A percentile compares a stretch with the other conserved stretches of the same genome.
These are phyloP conservation scores for Steatornis caripensis DNA, from an alignment of 2,113 vertebrate species.

Conservation along the genomic window DNA sequence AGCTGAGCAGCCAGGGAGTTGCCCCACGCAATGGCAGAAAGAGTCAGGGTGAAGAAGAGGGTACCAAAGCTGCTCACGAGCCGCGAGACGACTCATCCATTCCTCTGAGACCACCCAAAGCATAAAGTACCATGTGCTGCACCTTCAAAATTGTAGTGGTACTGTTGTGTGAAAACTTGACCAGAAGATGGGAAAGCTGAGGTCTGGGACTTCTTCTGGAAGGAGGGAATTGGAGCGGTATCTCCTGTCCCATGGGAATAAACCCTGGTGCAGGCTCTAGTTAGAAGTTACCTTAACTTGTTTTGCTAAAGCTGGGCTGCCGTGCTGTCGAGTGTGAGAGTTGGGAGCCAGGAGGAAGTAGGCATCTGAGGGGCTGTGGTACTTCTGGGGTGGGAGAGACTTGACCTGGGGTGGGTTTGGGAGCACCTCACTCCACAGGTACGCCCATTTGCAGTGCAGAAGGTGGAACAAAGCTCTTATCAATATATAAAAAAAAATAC, in stretches of 20 bases:
- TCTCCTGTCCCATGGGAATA: not conserved
- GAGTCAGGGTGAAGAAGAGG: not conserved
- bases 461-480: not conserved
- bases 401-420: not conserved
- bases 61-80: not conserved
- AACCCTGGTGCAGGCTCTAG: not conserved
- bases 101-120: not conserved
- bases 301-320: not conserved
- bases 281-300: not conserved
- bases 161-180: not conserved
- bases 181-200: not conserved
- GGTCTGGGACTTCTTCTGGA: not conserved
- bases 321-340: not conserved
- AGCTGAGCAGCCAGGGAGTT: not conserved
- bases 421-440: not conserved
- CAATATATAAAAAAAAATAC: not conserved
- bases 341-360: not conserved
- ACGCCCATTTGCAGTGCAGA: not conserved
- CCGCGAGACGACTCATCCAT: accelerated
- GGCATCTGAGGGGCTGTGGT: not conserved
- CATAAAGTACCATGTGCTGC: not conserved
- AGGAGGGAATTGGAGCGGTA: accelerated
- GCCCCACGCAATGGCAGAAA: not conserved
- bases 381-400: not conserved
- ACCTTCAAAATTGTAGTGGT: not conserved